Conservation (phyloP, 1,140 invertebrate species). For the Zaprionus davidi region DNA sequence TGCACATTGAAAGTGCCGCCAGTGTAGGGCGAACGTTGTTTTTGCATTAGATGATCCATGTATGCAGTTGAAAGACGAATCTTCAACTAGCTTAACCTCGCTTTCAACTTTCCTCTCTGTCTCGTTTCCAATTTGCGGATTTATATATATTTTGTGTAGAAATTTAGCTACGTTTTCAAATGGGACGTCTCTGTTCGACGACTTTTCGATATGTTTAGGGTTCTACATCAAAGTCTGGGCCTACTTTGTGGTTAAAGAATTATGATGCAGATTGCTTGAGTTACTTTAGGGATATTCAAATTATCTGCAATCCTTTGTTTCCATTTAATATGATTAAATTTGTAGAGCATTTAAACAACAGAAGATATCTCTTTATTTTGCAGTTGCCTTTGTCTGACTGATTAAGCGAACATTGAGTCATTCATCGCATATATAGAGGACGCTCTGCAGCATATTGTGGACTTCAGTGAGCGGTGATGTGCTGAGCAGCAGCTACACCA, state of each 20-base stretch:
- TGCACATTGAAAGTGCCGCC: slow-evolving; percentile 43
- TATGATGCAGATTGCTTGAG: too few relatives aligned
- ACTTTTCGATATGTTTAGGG: background rate
- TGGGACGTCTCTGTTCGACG: slow-evolving; percentile 19
- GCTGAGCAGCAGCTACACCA: slow-evolving; percentile 31
- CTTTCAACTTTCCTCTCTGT: background rate
- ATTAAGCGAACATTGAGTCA: slow-evolving; percentile 29
- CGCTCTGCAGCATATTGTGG: slow-evolving; percentile 1
- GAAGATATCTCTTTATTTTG: background rate
- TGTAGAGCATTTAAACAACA: background rate
- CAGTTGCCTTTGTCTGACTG: slow-evolving; percentile 17
- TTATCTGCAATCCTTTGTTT: too few relatives aligned
- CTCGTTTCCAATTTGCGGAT: background rate
- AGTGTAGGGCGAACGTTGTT: slow-evolving; percentile 62
- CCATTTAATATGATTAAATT: too few relatives aligned
- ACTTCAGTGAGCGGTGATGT: slow-evolving; percentile 39
- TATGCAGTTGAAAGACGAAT: background rate
- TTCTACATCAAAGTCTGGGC: slow-evolving; percentile 2
- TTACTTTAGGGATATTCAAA: too few relatives aligned
- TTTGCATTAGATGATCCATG: slow-evolving; percentile 45
- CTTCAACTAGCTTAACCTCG: background rate
- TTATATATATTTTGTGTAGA: slow-evolving; percentile 37
- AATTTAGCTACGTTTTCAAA: slow-evolving; percentile 44
- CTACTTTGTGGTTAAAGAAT: background rate
- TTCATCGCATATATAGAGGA: background rate